A percentile compares a stretch with the other conserved stretches of the same genome.
Evolutionary conservation across 2,888 invertebrate genomes (phyloP).

Genomic region (Carcina quercana): DNA sequence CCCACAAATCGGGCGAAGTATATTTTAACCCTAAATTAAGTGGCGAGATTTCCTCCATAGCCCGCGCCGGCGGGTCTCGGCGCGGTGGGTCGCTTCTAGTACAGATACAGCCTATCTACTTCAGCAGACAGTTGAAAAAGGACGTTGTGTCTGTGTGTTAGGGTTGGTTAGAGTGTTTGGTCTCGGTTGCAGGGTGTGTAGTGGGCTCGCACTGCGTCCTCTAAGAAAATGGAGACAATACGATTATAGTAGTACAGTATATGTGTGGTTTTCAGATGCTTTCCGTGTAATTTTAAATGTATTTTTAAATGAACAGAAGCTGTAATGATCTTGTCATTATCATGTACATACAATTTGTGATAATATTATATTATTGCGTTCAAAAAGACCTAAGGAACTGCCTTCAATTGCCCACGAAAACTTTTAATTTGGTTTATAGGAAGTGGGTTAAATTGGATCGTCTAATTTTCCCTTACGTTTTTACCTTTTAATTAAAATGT

Average conservation of each 20-base stretch:
- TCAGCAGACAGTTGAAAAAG: neutral
- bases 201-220: conserved; percentile 59
- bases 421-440: too few relatives aligned
- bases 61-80: conserved; percentile 59
- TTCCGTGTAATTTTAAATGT: neutral
- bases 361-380: too few relatives aligned
- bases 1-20: conserved; percentile 39
- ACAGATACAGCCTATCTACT: conserved; percentile 12
- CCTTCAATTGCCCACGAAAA: too few relatives aligned
- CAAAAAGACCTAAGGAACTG: too few relatives aligned
- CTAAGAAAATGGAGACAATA: conserved; percentile 67
- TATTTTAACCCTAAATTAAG: conserved; percentile 62
- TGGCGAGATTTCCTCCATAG: conserved; percentile 40
- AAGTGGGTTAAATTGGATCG: too few relatives aligned
- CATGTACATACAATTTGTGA: too few relatives aligned
- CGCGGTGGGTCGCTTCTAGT: neutral
- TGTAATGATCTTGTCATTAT: too few relatives aligned
- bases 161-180: conserved; percentile 18
- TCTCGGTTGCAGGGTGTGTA: conserved; percentile 41
- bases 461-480: too few relatives aligned
- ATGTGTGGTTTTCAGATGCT: conserved; percentile 25
- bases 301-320: too few relatives aligned
- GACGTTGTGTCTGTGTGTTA: too few relatives aligned
- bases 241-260: conserved; percentile 55
- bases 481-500: too few relatives aligned